Base-by-base conservation (phyloP, 2,888 invertebrate species). In the Lumbricus terrestris region DNA sequence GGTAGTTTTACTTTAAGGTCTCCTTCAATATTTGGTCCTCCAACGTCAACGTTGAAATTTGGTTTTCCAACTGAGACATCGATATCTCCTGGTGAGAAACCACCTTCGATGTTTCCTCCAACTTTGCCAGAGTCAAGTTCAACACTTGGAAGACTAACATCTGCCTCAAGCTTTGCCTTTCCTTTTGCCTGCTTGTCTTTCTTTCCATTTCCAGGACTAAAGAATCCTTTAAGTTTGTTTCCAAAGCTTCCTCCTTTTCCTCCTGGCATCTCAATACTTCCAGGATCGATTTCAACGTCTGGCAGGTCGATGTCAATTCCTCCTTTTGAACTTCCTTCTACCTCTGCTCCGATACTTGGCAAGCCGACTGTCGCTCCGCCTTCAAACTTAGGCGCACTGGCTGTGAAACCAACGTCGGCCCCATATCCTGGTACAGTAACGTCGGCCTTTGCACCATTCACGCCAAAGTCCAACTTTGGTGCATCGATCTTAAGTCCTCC, bases 61-160 rank as follows among this genome's bases (percentile, higher is more conserved):
- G 88, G 88, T 47, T 42, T 37, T 34, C 37, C 47, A 47, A 88
- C 40, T 29, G 85, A 35, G 23, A 85, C 20, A 35, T 85, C 35
- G 20, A 85, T 37, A 40, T 88, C 88, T 40, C 88, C 88, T 85
- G 85, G 85, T 15, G 0, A 13, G 85, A 37, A 20, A 20, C 29
- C 37, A 23, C 38, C 88, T 33, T 88, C 88, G 11, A 88, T 38
- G 23, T 47, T 88, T 47, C 47, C 47, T 38, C 5, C 88, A 47
- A 33, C 88, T 42, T 88, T 47, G 1, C 33, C 42, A 88, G 37
- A 0, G 23, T 88, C 88, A 33, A 88, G 33, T 37, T 88, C 88
- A 33, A 88, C 88, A 88, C 47, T 47, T 40, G 88, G 88, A 33
- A 88, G 88, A 34, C n/a, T 35, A 16, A 88, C 88, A 18, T 88